These are phyloP conservation scores for Noctuana brunneofusca DNA, from an alignment of 2,888 invertebrate species.

Conservation along the genomic window DNA sequence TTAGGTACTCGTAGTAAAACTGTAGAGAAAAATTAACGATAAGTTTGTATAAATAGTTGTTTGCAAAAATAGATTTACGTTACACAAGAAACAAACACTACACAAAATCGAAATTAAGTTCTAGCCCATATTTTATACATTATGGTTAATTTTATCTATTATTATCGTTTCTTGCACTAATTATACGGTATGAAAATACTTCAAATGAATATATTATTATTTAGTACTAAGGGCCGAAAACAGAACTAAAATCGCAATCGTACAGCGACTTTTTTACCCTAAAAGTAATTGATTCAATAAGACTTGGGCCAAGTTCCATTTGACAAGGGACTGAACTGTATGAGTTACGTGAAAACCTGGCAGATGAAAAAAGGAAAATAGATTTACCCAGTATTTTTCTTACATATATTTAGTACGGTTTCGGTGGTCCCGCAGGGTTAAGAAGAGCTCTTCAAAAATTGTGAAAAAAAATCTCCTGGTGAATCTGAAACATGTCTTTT, in stretches of 20 bases:
- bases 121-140: too few relatives aligned
- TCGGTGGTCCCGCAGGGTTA: conserved; percentile 39
- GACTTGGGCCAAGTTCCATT: conserved; percentile 75
- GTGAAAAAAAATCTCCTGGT: background rate
- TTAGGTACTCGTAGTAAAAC: too few relatives aligned
- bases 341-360: conserved; percentile 65
- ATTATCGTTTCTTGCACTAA: too few relatives aligned
- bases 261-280: conserved; percentile 56
- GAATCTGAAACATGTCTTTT: conserved; percentile 7
- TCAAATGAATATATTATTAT: too few relatives aligned
- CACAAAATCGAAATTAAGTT: too few relatives aligned
- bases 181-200: too few relatives aligned
- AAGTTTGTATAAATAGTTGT: too few relatives aligned
- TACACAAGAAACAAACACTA: too few relatives aligned
- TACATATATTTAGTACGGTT: conserved; percentile 51
- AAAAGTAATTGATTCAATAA: conserved; percentile 78
- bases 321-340: conserved; percentile 73
- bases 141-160: too few relatives aligned
- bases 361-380: conserved; percentile 66
- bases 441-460: conserved; percentile 21
- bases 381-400: conserved; percentile 61
- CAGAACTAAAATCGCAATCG: conserved; percentile 51
- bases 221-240: conserved; percentile 13
- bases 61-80: too few relatives aligned
- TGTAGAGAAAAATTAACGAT: too few relatives aligned